Evolutionary conservation across 1,140 invertebrate genomes (phyloP), one percentile per base, ranked within the genome.

Genomic region (Temnothorax longispinosus): DNA sequence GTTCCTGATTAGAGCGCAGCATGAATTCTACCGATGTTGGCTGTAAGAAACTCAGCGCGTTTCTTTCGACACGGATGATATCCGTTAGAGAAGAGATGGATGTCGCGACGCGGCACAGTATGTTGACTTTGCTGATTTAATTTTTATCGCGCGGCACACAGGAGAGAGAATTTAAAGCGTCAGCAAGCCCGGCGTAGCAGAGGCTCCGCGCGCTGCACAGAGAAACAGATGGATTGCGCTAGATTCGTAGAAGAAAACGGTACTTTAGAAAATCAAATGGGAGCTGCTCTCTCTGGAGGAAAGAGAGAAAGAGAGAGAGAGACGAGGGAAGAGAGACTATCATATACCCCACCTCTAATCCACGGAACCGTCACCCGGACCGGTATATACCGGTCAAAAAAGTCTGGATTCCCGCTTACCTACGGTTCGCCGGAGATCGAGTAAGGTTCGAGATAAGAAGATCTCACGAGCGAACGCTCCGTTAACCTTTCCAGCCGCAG

Each of bases 241-340:
- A 75, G 85, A 77, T 91, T 91, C 90, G 69, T 71, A 60, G 90
- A 91, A 91, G 86, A 60, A 91, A 91, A 92, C 91, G 91, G 91
- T 92, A 92, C 88, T 75, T 77, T 62, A 71, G 88, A 82, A 91
- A 91, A 91, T 91, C 86, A 88, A 91, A 90, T 87, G 54, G 71
- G 81, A 77, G 32, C 60, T 76, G 67, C 64, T 65, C 41, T 62
- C 87, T 85, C 21, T 58, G 54, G 56, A 27, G 56, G 7, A 13
- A 13, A 62, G 13, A 21, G 35, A 47, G 7, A 75, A 2, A 32
- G 6, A 64, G 71, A 64, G 32, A 50, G 10, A 47, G 10, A 71
- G 8, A 67, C 18, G 56, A 18, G n/a, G 52, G 13, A 21, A 15
- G 11, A 15, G 7, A 56, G 38, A 47, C 47, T 80, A 86, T 77